Base-by-base conservation (phyloP, 2,797 vertebrate species). In the Naso thynnoides region DNA sequence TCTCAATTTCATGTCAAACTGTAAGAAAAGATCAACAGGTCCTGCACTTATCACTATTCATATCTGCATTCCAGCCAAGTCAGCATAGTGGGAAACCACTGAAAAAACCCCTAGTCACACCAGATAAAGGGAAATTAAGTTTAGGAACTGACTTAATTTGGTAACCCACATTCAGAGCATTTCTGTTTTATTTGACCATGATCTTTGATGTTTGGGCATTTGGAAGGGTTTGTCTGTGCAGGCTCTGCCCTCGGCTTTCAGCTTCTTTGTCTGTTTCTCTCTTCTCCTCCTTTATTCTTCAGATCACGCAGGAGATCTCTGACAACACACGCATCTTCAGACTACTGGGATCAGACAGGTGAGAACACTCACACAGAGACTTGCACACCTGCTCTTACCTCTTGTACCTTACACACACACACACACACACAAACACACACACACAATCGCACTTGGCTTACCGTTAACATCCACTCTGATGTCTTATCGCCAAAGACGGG, bases 261-360 rank as follows among this genome's bases (percentile, higher is more conserved):
- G 8, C 41, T 1, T 42, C 15, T 49, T 8, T 36, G 36, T 49
- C 31, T 33, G 0, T 71, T 23, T n/a, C 15, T 52, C 45, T 36
- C n/a, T 54, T 6, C 13, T 59, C 15, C 2, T 68, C 6, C 0
- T 24, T 1, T 15, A 3, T 62, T 10, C 11, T 9, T 84, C 89
- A 99, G 98, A 97, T 99, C 92, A 99, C 98, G 29, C 98, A 99
- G 89, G 98, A 99, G 94, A 99, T 99, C 92, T 98, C 97, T 4
- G 98, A 99, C 92, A 99, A 88, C 91, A 97, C 98, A 2, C 96
- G 98, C 78, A 99, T 98, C 94, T 99, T 99, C 94, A 96, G 97
- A 93, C 96, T 99, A 81, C 96, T 99, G 93, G 98, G 98, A 91
- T 97, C 97, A 82, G 98, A 99, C 95, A 97, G 98, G 98, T 99